phyloP scores from a whole-genome alignment of 2,797 vertebrate species.

The Enteromius fasciolatus region DNA sequence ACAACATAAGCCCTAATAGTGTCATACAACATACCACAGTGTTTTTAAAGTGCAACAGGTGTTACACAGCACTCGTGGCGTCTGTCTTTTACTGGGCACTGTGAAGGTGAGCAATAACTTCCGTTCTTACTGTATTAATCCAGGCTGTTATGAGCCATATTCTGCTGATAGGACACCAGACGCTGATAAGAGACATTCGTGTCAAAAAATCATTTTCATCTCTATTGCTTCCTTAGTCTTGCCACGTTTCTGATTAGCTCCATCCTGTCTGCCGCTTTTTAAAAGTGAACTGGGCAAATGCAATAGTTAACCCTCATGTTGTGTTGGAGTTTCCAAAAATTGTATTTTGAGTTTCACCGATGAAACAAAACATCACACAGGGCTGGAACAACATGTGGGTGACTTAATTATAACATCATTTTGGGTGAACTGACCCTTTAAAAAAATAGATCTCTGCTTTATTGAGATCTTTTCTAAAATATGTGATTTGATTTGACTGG shows the following conservation, averaged over 20 bases:
- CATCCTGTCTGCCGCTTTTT: neutral
- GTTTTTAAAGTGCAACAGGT: slow-evolving; percentile 17
- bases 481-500: neutral
- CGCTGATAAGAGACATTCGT: slow-evolving; percentile 54
- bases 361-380: neutral
- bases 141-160: slow-evolving; percentile 43
- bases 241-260: neutral
- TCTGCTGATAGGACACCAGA: slow-evolving; percentile 39
- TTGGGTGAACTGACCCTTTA: neutral
- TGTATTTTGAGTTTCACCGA: neutral
- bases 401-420: neutral
- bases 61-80: slow-evolving; percentile 8
- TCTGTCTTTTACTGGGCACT: slow-evolving; percentile 5
- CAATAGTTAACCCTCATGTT: neutral
- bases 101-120: slow-evolving; percentile 47
- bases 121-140: slow-evolving; percentile 23
- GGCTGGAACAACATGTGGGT: neutral
- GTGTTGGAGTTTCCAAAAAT: neutral
- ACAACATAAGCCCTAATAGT: neutral
- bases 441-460: neutral
- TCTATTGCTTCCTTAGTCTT: slow-evolving; percentile 3
- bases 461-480: neutral
- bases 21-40: neutral
- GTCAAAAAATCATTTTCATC: slow-evolving; percentile 29
- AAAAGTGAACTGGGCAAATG: neutral